Base-by-base conservation (phyloP, 92 coral and sea anemone genomes). In the Porites evermanni region DNA sequence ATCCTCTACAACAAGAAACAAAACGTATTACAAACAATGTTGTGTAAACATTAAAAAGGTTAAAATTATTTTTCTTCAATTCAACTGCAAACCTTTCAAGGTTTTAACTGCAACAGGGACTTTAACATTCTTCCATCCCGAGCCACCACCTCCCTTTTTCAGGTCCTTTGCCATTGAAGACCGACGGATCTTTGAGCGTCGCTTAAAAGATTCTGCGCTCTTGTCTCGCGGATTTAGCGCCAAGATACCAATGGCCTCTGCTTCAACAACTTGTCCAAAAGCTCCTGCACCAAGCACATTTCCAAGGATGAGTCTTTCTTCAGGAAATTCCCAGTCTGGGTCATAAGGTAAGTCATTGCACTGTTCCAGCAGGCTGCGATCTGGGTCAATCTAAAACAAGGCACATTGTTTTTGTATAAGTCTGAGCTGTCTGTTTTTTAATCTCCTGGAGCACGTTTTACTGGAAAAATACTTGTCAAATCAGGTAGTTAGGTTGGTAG, bases 251-350 rank as follows among this genome's bases (percentile, higher is more conserved):
- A 97, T 93, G 23, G 99, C 99, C 81, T 97, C 99, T 19, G 96
- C 99, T 78, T 79, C 71, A 51, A 90, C 69, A 8, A 97, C 99
- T 78, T 97, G 98, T 6, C 99, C 99, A 93, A 97, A 97, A 5
- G 99, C 99, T 21, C 99, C 99, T 9, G 98, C 85, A 7, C 99
- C 99, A 7, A 97, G 97, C 5, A 95, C 81, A 17, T 84, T 89
- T n/a, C 97, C 98, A 52, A 97, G 86, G 44, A 92, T 78, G 12
- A 97, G 95, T 32, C 98, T 85, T 59, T 97, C 99, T 44, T 92
- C 95, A 2, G 98, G 98, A 72, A 97, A 97, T 75, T 97, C 99
- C 99, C 99, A 97, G 84, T 97, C 98, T 52, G 96, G 87, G 75
- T 97, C 99, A 77, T 97, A 97, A 1, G 99, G 97, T 70, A 97